phyloP scores from a whole-genome alignment of 2,797 vertebrate genomes.

The Galaxias olidus region DNA sequence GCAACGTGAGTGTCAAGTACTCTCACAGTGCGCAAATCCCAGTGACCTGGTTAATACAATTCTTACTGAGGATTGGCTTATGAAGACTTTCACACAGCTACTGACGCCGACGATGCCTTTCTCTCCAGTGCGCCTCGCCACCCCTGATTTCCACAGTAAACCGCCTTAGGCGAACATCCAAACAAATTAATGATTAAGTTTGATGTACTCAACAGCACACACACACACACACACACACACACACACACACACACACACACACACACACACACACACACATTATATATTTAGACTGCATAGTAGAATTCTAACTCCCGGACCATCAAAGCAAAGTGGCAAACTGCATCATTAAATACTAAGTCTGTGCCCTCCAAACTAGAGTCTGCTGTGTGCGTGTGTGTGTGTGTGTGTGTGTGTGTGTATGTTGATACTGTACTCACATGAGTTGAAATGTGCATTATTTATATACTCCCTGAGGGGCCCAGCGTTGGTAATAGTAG shows the following conservation, averaged over 20 bases:
- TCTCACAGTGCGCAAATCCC: conserved; percentile 13
- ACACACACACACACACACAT: conserved; percentile 8
- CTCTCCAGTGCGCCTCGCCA: not conserved
- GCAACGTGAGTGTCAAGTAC: not conserved
- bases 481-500: conserved; percentile 17
- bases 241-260: too few relatives aligned
- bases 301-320: conserved; percentile 28
- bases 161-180: conserved; percentile 21
- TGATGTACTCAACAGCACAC: conserved; percentile 26
- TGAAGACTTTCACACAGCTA: conserved; percentile 20
- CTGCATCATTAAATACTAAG: conserved; percentile 36
- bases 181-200: conserved; percentile 40
- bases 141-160: conserved; percentile 26
- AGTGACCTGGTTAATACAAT: conserved; percentile 19
- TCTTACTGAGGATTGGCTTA: conserved; percentile 1
- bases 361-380: conserved; percentile 22
- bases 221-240: conserved; percentile 12
- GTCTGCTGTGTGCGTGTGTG: not conserved
- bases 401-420: conserved; percentile 18
- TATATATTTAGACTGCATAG: conserved; percentile 30
- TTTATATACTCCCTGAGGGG: conserved; percentile 39
- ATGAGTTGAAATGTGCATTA: conserved; percentile 33
- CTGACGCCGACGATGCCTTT: conserved; percentile 19
- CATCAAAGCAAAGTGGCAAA: conserved; percentile 28
- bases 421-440: conserved; percentile 20